Evolutionary conservation across 2,888 invertebrate genomes (phyloP).

Genomic region (Deilephila porcellus): DNA sequence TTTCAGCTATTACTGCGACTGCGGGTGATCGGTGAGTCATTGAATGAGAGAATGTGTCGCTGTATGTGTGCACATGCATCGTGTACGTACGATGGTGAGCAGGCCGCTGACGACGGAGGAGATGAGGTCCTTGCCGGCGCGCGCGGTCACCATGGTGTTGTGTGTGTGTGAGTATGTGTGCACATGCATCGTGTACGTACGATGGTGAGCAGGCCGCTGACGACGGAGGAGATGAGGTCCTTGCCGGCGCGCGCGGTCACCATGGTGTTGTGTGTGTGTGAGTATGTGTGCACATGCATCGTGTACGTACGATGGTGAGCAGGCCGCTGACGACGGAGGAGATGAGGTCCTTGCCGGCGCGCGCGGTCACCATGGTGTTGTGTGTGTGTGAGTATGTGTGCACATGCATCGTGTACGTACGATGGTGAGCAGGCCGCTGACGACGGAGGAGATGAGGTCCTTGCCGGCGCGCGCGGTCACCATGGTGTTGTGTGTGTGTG

Average conservation of each 20-base stretch:
- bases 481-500: conserved; percentile 99
- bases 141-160: conserved; percentile 98
- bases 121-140: conserved; percentile 98
- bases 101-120: conserved; percentile 98
- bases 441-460: conserved; percentile 97
- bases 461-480: conserved; percentile 99
- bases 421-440: conserved; percentile 98
- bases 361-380: conserved; percentile 98
- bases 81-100: too few species aligned
- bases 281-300: too few species aligned
- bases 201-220: conserved; percentile 98
- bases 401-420: conserved; percentile 83
- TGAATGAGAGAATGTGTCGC: too few species aligned
- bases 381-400: too few species aligned
- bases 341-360: conserved; percentile 98
- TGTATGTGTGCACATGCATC: conserved; percentile 86
- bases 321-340: conserved; percentile 98
- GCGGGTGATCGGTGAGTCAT: too few species aligned
- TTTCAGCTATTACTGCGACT: too few species aligned
- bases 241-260: conserved; percentile 99
- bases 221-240: conserved; percentile 97
- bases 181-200: conserved; percentile 83
- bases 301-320: conserved; percentile 94
- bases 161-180: conserved; percentile 63
- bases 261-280: conserved; percentile 99